Percentiles rank a stretch among this genome's conserved stretches.
phyloP scores from a whole-genome alignment of 2,797 vertebrate species.

The Intellagama lesueurii region DNA sequence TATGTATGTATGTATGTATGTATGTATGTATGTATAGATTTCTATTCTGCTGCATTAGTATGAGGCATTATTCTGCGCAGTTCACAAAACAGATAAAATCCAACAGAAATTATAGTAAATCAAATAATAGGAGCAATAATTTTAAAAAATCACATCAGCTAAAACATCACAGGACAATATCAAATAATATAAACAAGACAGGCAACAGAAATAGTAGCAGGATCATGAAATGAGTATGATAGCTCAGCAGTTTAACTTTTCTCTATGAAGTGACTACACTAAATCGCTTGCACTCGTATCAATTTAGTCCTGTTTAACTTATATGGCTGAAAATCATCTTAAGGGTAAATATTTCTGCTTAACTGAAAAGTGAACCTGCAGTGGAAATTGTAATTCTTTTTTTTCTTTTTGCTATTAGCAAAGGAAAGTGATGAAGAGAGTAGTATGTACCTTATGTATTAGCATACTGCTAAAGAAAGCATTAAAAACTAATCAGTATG shows the following conservation, averaged over 20 bases:
- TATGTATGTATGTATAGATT: too few relatives aligned
- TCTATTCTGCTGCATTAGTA: too few relatives aligned
- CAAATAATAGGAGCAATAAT: too few relatives aligned
- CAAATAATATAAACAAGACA: not conserved
- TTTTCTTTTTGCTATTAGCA: not conserved
- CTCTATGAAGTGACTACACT: not conserved
- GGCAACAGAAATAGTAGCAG: not conserved
- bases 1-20: too few relatives aligned
- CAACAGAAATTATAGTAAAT: too few relatives aligned
- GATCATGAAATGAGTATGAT: not conserved
- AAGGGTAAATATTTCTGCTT: not conserved
- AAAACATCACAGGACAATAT: too few relatives aligned
- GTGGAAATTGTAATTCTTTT: not conserved
- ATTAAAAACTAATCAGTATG: not conserved
- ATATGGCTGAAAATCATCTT: slow-evolving; percentile 7
- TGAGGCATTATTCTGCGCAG: too few relatives aligned
- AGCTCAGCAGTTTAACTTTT: not conserved
- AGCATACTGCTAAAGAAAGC: not conserved
- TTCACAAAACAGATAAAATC: too few relatives aligned
- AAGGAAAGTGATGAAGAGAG: not conserved
- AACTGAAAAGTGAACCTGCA: not conserved
- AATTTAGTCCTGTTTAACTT: not conserved
- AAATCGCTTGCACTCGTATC: not conserved
- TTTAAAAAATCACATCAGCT: too few relatives aligned
- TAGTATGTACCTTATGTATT: not conserved